Evolutionary conservation across 2,113 vertebrate species (phyloP), one percentile per base, ranked within the genome.

Genomic region (Pedionomus torquatus): DNA sequence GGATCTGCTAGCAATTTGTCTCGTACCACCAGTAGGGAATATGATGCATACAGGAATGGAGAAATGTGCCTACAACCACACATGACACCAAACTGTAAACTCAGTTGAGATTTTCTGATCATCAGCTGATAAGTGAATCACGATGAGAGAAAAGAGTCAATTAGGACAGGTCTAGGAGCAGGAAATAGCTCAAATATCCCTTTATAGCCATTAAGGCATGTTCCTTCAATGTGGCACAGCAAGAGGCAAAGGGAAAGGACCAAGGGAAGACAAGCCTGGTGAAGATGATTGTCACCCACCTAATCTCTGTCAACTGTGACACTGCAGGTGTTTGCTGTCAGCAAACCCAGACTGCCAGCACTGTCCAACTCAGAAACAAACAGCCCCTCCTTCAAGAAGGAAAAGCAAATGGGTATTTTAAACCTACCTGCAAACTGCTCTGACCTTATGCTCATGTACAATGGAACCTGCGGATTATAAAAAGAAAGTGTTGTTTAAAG

Each of bases 361-460:
- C 5, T 54, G 41, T 4, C 18, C 31, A 8, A 54, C 58, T 87
- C n/a, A 51, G 64, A 83, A 94, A 14, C 33, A 54, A 69, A 13
- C 31, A 48, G 35, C 16, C 39, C 31, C 19, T 77, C 11, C 63
- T 57, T 66, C 54, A 83, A 83, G 37, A 66, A 66, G 15, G 11
- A 90, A 83, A 78, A 83, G 17, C 20, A 71, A 77, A 71, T 17
- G 7, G 1, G 5, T 64, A 8, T 28, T 86, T 95, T 81, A 81
- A 93, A 85, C 6, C 12, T 49, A 33, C 20, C n/a, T 70, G 31
- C 15, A 72, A 87, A 52, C 31, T 69, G 13, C 17, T 26, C 39
- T 68, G 52, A 44, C 26, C 60, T 75, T 61, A 26, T 9, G 26
- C 13, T 76, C 0, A 0, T n/a, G 7, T 23, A 13, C 26, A 70